Evolutionary conservation across 2,888 invertebrate genomes (phyloP).

Genomic region (Cheilosia vernalis): DNA sequence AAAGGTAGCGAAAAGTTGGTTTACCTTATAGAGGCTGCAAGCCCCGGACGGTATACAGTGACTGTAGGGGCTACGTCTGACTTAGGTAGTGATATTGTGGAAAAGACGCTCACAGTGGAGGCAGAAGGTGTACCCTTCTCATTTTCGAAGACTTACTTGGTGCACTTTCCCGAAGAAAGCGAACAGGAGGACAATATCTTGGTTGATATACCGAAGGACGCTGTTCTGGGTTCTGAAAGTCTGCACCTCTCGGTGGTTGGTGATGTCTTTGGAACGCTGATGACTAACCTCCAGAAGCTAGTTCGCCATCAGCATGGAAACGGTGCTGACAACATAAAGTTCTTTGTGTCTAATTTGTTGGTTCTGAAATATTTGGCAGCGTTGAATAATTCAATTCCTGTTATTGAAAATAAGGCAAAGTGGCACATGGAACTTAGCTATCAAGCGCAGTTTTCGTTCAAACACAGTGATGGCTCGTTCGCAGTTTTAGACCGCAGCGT

Average conservation of each 20-base stretch:
- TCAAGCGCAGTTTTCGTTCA: slow-evolving; percentile 94
- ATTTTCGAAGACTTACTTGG: slow-evolving; percentile 88
- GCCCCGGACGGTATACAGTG: slow-evolving; percentile 11
- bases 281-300: slow-evolving; percentile 86
- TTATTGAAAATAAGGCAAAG: slow-evolving; percentile 86
- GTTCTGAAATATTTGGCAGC: slow-evolving; percentile 91
- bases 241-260: slow-evolving; percentile 86
- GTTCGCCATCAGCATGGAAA: slow-evolving; percentile 88
- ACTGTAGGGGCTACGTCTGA: slow-evolving; percentile 89
- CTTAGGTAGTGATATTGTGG: slow-evolving; percentile 90
- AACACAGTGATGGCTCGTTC: slow-evolving; percentile 94
- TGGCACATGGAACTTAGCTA: slow-evolving; percentile 91
- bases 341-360: slow-evolving; percentile 88
- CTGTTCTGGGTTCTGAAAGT: slow-evolving; percentile 86
- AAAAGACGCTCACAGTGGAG: slow-evolving; percentile 89
- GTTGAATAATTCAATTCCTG: slow-evolving; percentile 87
- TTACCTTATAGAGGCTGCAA: not conserved
- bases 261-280: slow-evolving; percentile 86
- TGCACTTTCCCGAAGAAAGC: slow-evolving; percentile 87
- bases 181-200: slow-evolving; percentile 87
- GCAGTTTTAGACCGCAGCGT: slow-evolving; percentile 87
- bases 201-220: slow-evolving; percentile 89
- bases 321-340: slow-evolving; percentile 90
- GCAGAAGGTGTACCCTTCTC: slow-evolving; percentile 92
- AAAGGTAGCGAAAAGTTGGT: not conserved